Evolutionary conservation across 1,140 invertebrate species (phyloP).

Genomic region (Caenorhabditis latens): DNA sequence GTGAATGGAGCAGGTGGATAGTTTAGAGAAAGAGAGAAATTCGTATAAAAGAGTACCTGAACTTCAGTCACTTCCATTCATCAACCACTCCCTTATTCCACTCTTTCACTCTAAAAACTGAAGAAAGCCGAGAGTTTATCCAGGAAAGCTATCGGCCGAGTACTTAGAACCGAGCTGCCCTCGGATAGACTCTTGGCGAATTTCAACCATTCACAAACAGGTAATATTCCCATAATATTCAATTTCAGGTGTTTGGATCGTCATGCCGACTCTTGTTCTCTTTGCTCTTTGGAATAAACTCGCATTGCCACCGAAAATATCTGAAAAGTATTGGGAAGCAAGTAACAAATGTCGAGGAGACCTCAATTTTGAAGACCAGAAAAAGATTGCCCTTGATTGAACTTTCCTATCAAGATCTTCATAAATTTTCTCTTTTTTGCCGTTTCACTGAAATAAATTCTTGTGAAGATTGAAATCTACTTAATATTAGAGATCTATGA

Average conservation of each 20-base stretch:
- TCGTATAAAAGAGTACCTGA: constrained; percentile 4
- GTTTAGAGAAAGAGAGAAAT: neutral
- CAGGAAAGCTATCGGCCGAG: constrained; percentile 19
- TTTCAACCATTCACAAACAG: neutral
- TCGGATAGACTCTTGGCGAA: constrained; percentile 24
- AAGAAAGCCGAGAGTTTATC: constrained; percentile 3
- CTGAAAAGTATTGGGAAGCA: constrained; percentile 50
- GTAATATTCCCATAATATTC: neutral
- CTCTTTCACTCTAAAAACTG: neutral
- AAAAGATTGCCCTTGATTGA: constrained; percentile 50
- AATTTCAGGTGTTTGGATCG: constrained; percentile 12
- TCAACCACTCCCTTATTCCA: neutral
- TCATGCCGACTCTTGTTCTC: constrained; percentile 21
- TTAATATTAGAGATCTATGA: neutral
- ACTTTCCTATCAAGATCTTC: constrained; percentile 17
- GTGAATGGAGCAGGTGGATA: neutral
- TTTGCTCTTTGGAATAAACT: constrained; percentile 47
- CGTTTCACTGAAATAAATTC: neutral
- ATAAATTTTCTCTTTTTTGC: constrained; percentile 9
- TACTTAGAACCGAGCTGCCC: constrained; percentile 6
- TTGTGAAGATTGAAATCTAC: constrained; percentile 6
- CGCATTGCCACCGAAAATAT: constrained; percentile 30
- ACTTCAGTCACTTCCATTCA: constrained; percentile 1
- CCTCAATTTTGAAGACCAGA: constrained; percentile 10
- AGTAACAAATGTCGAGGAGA: constrained; percentile 44